Evolutionary conservation across 2,888 invertebrate genomes (phyloP).

Genomic region (Rhyacophila evoluta): DNA sequence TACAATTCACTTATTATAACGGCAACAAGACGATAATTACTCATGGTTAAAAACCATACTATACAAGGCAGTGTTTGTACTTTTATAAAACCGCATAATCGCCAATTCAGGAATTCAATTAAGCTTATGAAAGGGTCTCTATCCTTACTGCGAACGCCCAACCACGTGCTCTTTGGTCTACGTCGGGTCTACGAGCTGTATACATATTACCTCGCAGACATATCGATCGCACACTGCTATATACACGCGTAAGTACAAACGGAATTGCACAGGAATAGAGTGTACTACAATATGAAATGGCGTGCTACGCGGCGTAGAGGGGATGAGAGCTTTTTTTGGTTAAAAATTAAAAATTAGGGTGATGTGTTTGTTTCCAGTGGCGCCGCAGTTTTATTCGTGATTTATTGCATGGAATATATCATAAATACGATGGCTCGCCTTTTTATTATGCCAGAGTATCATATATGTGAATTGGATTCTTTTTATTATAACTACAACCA

Average conservation of each 20-base stretch:
- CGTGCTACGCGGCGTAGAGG: not conserved
- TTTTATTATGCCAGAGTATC: too few species aligned
- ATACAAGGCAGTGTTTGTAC: too few species aligned
- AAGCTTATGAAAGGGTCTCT: not conserved
- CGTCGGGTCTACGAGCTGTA: not conserved
- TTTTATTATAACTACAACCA: too few species aligned
- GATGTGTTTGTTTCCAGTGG: not conserved
- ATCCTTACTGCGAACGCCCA: not conserved
- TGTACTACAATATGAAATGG: not conserved
- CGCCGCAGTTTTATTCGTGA: not conserved
- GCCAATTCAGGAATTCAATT: not conserved
- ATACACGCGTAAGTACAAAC: not conserved
- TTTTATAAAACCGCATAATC: too few species aligned
- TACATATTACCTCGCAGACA: not conserved
- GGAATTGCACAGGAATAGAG: not conserved
- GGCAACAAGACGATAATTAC: too few species aligned
- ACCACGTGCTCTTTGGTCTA: not conserved
- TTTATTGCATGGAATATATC: not conserved
- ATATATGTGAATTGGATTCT: too few species aligned
- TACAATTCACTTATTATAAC: too few species aligned
- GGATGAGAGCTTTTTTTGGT: not conserved
- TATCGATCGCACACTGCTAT: not conserved
- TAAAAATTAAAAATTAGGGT: conserved; percentile 3
- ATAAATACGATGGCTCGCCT: too few species aligned
- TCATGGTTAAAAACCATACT: too few species aligned